phyloP scores from a whole-genome alignment of 2,113 vertebrate genomes.

The Zosterops japonicus region DNA sequence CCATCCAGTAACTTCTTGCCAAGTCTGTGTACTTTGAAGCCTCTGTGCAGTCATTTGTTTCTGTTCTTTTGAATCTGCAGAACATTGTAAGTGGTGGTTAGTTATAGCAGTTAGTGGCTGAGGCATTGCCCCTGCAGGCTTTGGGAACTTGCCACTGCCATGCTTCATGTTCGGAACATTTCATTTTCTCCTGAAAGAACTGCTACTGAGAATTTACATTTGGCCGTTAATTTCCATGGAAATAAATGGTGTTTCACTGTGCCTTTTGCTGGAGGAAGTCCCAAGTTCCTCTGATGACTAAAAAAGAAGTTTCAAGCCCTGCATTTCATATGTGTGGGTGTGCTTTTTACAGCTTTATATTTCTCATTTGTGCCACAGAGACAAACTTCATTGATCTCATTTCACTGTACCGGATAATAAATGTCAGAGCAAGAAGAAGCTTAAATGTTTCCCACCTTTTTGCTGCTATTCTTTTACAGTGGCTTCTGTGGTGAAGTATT shows the following conservation, averaged over 20 bases:
- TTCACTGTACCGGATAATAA: not conserved
- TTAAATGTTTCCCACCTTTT: not conserved
- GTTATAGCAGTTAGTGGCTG: not conserved
- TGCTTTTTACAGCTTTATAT: not conserved
- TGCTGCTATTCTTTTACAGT: not conserved
- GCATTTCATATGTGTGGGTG: slow-evolving; percentile 8
- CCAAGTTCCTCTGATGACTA: slow-evolving; percentile 18
- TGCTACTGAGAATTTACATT: slow-evolving; percentile 16
- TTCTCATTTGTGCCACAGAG: slow-evolving; percentile 10
- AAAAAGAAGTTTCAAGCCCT: slow-evolving; percentile 15
- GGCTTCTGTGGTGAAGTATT: not conserved
- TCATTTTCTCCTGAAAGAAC: not conserved
- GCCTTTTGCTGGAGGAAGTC: not conserved
- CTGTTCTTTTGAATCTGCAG: not conserved
- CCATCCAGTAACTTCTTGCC: not conserved
- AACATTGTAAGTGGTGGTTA: not conserved
- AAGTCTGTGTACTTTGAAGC: not conserved
- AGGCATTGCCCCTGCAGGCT: not conserved
- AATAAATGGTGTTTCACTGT: not conserved
- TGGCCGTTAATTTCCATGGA: slow-evolving; percentile 23
- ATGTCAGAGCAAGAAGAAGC: not conserved
- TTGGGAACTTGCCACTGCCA: not conserved
- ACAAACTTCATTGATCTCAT: not conserved
- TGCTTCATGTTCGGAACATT: not conserved
- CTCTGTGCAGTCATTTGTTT: not conserved